Conservation (phyloP, 2,113 vertebrate species). For the Murina feae region DNA sequence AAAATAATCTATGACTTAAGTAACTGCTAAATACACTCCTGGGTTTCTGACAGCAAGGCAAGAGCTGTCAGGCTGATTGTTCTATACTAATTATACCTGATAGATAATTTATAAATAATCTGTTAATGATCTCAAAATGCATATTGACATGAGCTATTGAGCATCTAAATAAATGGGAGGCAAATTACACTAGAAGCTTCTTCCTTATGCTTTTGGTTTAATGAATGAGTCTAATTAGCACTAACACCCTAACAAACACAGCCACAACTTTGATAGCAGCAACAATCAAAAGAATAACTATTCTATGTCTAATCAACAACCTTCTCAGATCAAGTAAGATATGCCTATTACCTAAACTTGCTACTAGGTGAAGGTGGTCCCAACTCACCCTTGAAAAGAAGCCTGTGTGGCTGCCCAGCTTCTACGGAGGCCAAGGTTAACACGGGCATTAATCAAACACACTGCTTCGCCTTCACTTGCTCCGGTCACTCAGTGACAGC, state of each 20-base stretch:
- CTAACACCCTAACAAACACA: background rate
- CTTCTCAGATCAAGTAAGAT: background rate
- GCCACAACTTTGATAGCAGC: background rate
- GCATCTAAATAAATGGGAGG: background rate
- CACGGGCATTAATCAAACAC: background rate
- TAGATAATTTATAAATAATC: background rate
- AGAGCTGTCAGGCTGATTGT: background rate
- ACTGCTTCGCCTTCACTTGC: background rate
- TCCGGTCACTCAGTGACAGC: background rate
- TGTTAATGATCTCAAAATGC: background rate
- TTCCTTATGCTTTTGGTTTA: background rate
- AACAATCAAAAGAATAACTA: background rate
- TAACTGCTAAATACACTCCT: background rate
- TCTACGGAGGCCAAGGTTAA: background rate
- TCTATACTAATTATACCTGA: background rate
- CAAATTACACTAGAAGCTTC: background rate
- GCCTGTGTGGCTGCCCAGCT: background rate
- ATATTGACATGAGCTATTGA: background rate
- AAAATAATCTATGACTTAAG: background rate
- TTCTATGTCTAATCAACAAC: background rate
- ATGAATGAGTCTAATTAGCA: background rate
- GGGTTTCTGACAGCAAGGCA: background rate
- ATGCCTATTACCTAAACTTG: background rate
- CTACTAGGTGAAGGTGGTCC: background rate
- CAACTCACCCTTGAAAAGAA: background rate